Conservation (phyloP, 2,888 invertebrate genomes). For the Drosophila kanekoi region DNA sequence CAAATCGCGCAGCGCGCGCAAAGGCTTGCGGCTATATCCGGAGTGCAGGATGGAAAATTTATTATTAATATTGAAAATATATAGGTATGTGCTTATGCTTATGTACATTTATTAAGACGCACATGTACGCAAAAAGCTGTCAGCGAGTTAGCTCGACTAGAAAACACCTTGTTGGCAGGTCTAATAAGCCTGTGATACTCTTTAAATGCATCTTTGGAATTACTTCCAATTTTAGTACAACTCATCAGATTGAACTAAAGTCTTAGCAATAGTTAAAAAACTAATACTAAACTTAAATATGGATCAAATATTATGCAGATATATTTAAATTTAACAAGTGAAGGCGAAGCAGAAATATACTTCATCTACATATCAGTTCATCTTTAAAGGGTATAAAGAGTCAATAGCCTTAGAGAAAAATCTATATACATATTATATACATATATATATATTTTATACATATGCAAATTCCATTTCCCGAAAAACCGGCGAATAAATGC, state of each 20-base stretch:
- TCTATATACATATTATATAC: no score
- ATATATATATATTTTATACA: not conserved
- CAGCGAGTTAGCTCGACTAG: not conserved
- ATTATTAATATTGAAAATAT: constrained; percentile 50
- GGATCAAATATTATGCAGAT: no score
- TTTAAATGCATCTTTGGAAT: not conserved
- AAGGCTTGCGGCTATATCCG: constrained; percentile 15
- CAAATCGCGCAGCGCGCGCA: constrained; percentile 20
- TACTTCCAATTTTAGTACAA: no score
- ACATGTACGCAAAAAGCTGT: constrained; percentile 6
- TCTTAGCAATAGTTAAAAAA: no score
- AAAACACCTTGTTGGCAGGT: not conserved
- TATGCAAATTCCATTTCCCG: constrained; percentile 20
- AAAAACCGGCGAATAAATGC: constrained; percentile 49
- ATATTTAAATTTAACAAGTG: no score
- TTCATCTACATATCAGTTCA: no score
- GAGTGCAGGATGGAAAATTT: constrained; percentile 34
- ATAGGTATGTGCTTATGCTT: constrained; percentile 13
- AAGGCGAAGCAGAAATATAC: no score
- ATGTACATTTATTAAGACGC: constrained; percentile 32
- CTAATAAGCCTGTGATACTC: not conserved
- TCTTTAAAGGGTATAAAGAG: not conserved
- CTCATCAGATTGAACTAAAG: no score
- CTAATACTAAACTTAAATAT: no score
- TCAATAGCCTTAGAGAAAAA: no score